Evolutionary conservation across 1,140 invertebrate genomes (phyloP), one percentile per base, ranked within the genome.

Genomic region (Ostrea edulis): DNA sequence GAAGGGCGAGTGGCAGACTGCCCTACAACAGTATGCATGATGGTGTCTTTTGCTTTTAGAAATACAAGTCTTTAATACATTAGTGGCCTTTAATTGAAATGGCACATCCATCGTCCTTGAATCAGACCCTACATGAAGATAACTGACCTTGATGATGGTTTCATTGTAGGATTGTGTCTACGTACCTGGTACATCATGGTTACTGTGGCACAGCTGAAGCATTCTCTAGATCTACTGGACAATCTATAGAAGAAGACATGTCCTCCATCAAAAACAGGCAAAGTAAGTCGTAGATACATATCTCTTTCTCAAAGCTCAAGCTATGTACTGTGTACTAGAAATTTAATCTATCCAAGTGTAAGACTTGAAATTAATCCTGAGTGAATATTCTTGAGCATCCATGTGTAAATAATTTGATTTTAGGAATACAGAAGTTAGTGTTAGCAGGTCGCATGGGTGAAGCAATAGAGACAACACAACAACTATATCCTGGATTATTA

Each of bases 161-260:
- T 81, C 86, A 77, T 90, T 93, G 51, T 95, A 99, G 98, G 96
- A 98, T 99, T 97, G 98, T 99, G 85, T 98, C 98, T 87, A 97
- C 98, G 83, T 99, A 99, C 96, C 96, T 99, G 92, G 98, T 99
- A 89, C 98, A 99, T 95, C 98, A 99, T 95, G 98, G 98, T 71
- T 99, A 99, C 95, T 98, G 98, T 96, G 97, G 97, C 90, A 98
- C 98, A 90, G 98, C 98, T 87, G 98, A 99, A 96, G 97, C 98
- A n/a, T 99, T 99, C 95, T 97, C 98, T 91, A 96, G 97, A 93
- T 97, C 97, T 93, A 99, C 98, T 87, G 97, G 97, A 88, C 98
- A 98, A 96, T 96, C 96, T 89, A 98, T 99, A 94, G 97, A 97
- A 90, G 99, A 99, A 96, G 98, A 99, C 94, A 96, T 99, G 88